Evolutionary conservation across 1,140 invertebrate species (phyloP).

Genomic region (Diabrotica undecimpunctata): DNA sequence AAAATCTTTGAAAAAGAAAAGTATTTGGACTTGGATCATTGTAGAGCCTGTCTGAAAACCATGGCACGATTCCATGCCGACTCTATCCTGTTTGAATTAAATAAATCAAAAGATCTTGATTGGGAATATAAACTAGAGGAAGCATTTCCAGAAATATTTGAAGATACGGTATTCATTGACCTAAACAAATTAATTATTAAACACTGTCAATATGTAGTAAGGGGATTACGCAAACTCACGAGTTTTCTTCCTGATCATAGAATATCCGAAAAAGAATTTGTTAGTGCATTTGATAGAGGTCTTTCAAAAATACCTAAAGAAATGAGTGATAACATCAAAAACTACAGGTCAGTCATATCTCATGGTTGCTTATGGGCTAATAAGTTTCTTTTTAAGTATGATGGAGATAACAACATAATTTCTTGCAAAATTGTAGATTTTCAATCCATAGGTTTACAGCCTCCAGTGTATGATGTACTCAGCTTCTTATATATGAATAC

Average conservation of each 20-base stretch:
- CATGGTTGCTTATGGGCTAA: conserved; percentile 62
- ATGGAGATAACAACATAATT: conserved; percentile 40
- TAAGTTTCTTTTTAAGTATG: conserved; percentile 54
- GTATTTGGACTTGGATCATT: conserved; percentile 27
- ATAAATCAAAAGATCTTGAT: conserved; percentile 22
- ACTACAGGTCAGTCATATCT: conserved; percentile 33
- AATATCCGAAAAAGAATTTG: background rate
- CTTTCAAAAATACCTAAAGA: background rate
- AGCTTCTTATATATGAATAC: conserved; percentile 10
- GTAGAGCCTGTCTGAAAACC: conserved; percentile 32
- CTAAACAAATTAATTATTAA: background rate
- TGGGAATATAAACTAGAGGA: conserved; percentile 21
- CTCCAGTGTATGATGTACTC: conserved; percentile 37
- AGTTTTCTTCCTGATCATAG: background rate
- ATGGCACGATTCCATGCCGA: conserved; percentile 44
- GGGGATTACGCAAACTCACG: background rate
- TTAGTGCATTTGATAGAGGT: background rate
- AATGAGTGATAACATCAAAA: background rate
- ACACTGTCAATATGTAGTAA: background rate
- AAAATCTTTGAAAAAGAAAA: conserved; percentile 17
- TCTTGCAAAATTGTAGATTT: conserved; percentile 60
- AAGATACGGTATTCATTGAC: conserved; percentile 14
- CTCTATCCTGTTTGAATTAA: conserved; percentile 39
- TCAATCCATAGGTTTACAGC: conserved; percentile 53
- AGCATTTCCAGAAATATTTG: conserved; percentile 17